Percentiles rank a stretch among this genome's conserved stretches.
phyloP scores from a whole-genome alignment of 2,888 invertebrate genomes.

The Parnassius mnemosyne region DNA sequence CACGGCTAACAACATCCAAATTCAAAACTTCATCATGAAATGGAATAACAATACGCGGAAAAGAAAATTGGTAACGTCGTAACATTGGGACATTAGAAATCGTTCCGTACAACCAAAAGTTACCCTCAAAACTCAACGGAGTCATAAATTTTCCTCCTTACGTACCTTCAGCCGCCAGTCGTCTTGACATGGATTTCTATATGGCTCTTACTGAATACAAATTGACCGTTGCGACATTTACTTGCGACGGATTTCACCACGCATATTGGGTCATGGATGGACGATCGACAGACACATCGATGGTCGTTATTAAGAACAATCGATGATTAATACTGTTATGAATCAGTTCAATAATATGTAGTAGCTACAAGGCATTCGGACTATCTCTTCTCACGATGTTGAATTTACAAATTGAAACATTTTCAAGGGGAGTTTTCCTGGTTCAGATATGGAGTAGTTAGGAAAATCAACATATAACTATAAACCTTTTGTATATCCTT shows the following conservation, averaged over 20 bases:
- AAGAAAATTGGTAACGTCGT: conserved; percentile 13
- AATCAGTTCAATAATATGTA: background rate
- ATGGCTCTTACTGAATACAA: conserved; percentile 71
- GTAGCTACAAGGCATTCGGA: background rate
- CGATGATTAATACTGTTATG: conserved; percentile 27
- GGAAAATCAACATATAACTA: too few species aligned
- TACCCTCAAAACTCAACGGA: conserved; percentile 47
- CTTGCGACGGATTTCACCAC: conserved; percentile 71
- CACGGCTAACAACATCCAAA: too few species aligned
- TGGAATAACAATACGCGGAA: conserved; percentile 7
- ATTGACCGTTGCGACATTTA: conserved; percentile 66
- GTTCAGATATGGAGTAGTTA: too few species aligned
- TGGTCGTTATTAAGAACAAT: conserved; percentile 36
- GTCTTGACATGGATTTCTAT: conserved; percentile 80
- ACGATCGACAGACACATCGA: conserved; percentile 33
- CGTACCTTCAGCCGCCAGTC: conserved; percentile 60
- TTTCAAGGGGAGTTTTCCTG: too few species aligned
- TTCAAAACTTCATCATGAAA: too few species aligned
- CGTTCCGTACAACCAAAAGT: conserved; percentile 37
- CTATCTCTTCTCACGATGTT: too few species aligned
- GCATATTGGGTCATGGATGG: conserved; percentile 76
- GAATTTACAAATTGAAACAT: too few species aligned
- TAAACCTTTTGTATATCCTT: too few species aligned
- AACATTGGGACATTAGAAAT: conserved; percentile 14
- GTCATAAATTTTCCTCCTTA: conserved; percentile 70